Evolutionary conservation across 1,140 invertebrate genomes (phyloP).

Genomic region (Bombus impatiens): DNA sequence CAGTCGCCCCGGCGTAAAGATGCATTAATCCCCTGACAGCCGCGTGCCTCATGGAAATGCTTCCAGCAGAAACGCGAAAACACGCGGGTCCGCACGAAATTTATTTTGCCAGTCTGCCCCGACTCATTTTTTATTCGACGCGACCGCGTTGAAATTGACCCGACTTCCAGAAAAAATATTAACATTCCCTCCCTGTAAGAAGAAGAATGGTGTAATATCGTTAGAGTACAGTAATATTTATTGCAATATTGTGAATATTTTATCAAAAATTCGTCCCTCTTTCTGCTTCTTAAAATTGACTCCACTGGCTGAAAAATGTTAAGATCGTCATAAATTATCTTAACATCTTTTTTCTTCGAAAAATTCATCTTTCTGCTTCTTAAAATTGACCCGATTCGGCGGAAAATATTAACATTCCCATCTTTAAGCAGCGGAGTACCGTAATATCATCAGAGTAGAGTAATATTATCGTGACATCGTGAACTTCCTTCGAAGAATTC

Average conservation of each 20-base stretch:
- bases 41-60: not conserved
- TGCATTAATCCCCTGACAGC: conserved; percentile 43
- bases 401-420: not conserved
- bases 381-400: not conserved
- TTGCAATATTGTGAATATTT: not conserved
- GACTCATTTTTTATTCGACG: not conserved
- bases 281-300: not conserved
- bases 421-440: not conserved
- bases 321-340: not conserved
- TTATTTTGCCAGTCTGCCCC: not conserved
- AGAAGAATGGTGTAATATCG: not conserved
- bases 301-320: not conserved
- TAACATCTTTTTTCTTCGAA: not conserved
- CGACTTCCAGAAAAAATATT: not conserved
- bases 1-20: conserved; percentile 16
- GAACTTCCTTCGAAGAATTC: not conserved
- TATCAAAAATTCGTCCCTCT: not conserved
- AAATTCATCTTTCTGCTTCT: not conserved
- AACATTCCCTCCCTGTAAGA: not conserved
- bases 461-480: conserved; percentile 26
- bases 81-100: not conserved
- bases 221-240: not conserved
- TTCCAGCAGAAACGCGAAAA: not conserved
- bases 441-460: conserved; percentile 5
- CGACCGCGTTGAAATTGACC: conserved; percentile 10